phyloP scores from a whole-genome alignment of 2,113 vertebrate genomes.

The Xyrauchen texanus region DNA sequence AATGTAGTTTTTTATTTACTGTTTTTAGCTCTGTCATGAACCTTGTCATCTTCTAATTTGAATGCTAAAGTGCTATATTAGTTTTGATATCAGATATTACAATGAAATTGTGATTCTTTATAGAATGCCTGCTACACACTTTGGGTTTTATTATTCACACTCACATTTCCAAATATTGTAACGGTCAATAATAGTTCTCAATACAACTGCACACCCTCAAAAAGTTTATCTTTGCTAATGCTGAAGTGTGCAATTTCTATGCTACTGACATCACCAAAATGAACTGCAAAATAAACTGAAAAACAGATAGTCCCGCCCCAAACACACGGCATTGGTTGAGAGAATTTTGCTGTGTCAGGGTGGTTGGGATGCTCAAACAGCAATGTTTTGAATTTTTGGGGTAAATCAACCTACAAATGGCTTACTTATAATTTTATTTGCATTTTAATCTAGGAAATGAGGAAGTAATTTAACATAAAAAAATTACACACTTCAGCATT shows the following conservation, averaged over 20 bases:
- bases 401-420: no score
- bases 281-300: no score
- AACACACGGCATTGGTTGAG: background rate
- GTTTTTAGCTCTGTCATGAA: slow-evolving; percentile 13
- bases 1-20: background rate
- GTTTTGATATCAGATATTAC: background rate
- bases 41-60: slow-evolving; percentile 17
- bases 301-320: no score
- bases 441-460: background rate
- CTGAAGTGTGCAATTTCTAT: background rate
- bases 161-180: background rate
- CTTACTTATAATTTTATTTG: background rate
- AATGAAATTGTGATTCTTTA: no score
- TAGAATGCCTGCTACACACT: background rate
- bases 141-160: slow-evolving; percentile 2
- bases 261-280: background rate
- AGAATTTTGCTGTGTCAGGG: background rate
- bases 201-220: slow-evolving; percentile 7
- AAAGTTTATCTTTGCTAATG: background rate
- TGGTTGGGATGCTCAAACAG: background rate
- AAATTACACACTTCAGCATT: background rate
- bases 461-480: background rate
- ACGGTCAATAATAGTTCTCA: background rate
- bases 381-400: background rate
- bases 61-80: background rate